Conservation (phyloP, 1,140 invertebrate species). For the Medauroidea extradentata region DNA sequence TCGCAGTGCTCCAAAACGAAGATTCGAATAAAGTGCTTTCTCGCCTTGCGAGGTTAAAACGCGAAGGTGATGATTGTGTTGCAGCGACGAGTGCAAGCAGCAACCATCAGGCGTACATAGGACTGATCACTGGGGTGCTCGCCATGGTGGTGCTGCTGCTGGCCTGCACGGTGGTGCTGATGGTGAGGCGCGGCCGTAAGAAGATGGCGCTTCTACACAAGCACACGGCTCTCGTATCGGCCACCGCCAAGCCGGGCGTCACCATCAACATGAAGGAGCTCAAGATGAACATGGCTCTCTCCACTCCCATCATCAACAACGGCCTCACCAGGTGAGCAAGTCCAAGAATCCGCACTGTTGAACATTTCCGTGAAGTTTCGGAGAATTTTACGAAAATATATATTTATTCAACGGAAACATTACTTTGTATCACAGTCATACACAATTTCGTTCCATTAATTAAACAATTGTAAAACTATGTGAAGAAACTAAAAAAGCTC, state of each 20-base stretch:
- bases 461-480: no score
- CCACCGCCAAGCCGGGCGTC: slow-evolving; percentile 45
- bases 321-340: slow-evolving; percentile 41
- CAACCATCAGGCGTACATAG: slow-evolving; percentile 66
- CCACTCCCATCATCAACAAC: slow-evolving; percentile 54
- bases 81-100: slow-evolving; percentile 60
- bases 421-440: no score
- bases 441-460: no score
- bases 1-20: no score
- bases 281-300: slow-evolving; percentile 46
- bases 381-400: no score
- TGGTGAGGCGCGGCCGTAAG: slow-evolving; percentile 64
- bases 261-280: slow-evolving; percentile 65
- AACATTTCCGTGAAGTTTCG: no score
- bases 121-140: slow-evolving; percentile 71
- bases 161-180: slow-evolving; percentile 63
- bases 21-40: no score
- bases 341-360: neutral
- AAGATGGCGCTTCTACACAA: slow-evolving; percentile 65
- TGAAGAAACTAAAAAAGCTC: no score
- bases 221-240: slow-evolving; percentile 53
- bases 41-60: no score
- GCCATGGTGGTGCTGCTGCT: slow-evolving; percentile 63
- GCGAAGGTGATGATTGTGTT: no score
- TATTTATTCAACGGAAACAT: no score